Percentiles rank a stretch among this genome's conserved stretches.
Evolutionary conservation across 2,888 invertebrate genomes (phyloP).

Genomic region (Smittia sp.): DNA sequence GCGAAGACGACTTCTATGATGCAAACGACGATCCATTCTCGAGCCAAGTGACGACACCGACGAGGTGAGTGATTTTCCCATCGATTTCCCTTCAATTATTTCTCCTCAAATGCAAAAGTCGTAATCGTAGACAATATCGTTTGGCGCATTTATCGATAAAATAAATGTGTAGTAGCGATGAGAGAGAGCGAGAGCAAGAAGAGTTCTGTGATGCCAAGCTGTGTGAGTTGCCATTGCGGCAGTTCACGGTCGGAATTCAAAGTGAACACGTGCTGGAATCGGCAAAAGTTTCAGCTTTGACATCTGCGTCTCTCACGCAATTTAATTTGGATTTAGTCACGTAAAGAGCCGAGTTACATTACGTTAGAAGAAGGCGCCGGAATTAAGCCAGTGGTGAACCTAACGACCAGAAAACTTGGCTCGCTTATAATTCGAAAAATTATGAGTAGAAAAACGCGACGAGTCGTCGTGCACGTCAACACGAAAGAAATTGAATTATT

Average conservation of each 20-base stretch:
- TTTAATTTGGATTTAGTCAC: constrained; percentile 11
- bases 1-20: constrained; percentile 92
- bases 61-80: constrained; percentile 50
- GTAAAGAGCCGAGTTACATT: background rate
- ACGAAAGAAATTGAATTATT: too few relatives aligned
- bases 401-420: too few relatives aligned
- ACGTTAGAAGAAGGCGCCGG: background rate
- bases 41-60: constrained; percentile 53
- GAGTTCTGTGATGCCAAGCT: background rate
- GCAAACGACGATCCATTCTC: constrained; percentile 71
- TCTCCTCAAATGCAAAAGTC: background rate
- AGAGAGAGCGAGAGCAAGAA: background rate
- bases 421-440: too few relatives aligned
- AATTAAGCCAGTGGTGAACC: too few relatives aligned
- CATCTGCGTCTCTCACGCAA: constrained; percentile 1
- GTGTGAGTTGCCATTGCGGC: background rate
- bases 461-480: too few relatives aligned
- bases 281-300: background rate
- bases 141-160: constrained; percentile 13
- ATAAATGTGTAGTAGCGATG: background rate
- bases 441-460: background rate
- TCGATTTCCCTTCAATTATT: background rate
- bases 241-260: constrained; percentile 9
- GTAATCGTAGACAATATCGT: background rate
- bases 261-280: constrained; percentile 12